These are phyloP conservation scores for Uromys caudimaculatus DNA, from an alignment of 2,797 vertebrate species.

Conservation along the genomic window DNA sequence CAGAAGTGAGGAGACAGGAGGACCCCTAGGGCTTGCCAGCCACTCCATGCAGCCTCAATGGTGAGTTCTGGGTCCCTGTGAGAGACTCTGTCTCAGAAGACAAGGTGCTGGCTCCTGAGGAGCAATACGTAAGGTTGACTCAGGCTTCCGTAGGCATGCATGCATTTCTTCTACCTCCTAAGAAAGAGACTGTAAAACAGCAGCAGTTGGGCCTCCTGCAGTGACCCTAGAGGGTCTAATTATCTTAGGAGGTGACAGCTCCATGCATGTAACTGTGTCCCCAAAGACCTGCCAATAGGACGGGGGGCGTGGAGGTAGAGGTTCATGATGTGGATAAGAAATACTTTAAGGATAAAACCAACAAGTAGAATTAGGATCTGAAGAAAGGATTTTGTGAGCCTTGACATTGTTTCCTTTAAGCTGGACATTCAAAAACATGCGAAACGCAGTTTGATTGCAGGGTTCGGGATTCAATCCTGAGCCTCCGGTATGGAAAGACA, in stretches of 20 bases:
- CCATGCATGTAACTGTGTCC: not conserved
- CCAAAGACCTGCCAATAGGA: not conserved
- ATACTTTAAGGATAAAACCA: not conserved
- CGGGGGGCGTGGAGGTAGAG: not conserved
- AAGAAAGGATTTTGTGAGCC: not conserved
- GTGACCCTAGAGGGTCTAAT: not conserved
- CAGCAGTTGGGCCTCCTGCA: too few relatives aligned
- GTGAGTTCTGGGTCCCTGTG: not conserved
- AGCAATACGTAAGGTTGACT: not conserved
- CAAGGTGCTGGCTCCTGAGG: not conserved
- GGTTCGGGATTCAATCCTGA: not conserved
- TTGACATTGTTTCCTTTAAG: not conserved
- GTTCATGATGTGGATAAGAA: not conserved
- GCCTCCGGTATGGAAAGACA: not conserved
- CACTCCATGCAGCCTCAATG: not conserved
- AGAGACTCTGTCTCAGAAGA: not conserved
- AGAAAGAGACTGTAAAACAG: not conserved
- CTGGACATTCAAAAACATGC: not conserved
- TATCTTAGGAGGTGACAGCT: not conserved
- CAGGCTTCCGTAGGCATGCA: accelerated
- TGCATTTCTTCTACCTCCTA: not conserved
- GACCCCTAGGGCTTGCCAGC: not conserved
- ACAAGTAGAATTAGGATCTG: not conserved
- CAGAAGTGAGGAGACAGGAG: not conserved
- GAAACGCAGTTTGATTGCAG: not conserved